phyloP scores from a whole-genome alignment of 2,888 invertebrate genomes.

The Byasa hedistus region DNA sequence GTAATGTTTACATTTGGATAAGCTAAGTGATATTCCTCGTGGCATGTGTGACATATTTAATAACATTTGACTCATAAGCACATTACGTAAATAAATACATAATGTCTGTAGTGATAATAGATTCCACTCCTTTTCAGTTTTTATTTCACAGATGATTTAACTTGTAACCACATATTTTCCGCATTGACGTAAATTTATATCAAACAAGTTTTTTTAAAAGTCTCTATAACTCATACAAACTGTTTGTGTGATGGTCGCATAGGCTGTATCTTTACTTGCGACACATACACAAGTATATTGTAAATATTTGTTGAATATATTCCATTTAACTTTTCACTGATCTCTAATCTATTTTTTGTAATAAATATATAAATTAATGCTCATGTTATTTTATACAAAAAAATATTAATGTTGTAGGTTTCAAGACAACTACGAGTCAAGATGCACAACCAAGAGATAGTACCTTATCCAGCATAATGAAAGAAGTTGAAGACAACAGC shows the following conservation, averaged over 20 bases:
- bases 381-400: neutral
- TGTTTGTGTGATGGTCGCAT: no score
- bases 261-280: no score
- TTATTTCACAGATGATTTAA: neutral
- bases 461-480: conserved; percentile 56
- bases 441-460: conserved; percentile 42
- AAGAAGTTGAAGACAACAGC: conserved; percentile 73
- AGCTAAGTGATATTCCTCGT: conserved; percentile 38
- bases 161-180: neutral
- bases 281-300: no score
- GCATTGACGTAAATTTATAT: neutral
- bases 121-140: neutral
- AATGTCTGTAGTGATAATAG: neutral
- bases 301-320: no score
- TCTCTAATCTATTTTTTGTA: no score
- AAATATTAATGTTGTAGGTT: conserved; percentile 43
- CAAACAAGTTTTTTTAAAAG: conserved; percentile 1
- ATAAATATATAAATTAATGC: neutral
- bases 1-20: conserved; percentile 53
- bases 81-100: conserved; percentile 37
- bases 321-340: no score
- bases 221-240: no score
- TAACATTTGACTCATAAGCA: conserved; percentile 33
- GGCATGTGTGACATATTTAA: conserved; percentile 25
- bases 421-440: conserved; percentile 47